Base-by-base conservation (phyloP, 2,888 invertebrate species). In the Elmis aenea region DNA sequence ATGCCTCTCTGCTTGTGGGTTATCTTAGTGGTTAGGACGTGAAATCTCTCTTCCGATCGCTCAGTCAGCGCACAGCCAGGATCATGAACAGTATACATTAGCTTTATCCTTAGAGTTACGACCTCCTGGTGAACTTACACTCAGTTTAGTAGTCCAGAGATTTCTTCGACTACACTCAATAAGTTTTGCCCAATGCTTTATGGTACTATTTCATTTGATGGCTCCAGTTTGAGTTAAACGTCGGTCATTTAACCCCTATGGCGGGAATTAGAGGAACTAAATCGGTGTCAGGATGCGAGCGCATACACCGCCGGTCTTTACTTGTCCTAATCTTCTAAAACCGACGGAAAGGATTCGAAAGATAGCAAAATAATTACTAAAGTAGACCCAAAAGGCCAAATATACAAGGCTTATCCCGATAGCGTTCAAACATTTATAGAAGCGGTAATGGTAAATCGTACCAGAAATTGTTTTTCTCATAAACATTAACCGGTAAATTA, bases 211-310 rank as follows among this genome's bases (percentile, higher is more conserved):
- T 36, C 39, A 39, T 50, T 55, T 49, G 54, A 51, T 51, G 45
- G 36, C 45, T 51, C 40, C 41, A 49, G 46, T 51, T 48, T 42
- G 45, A 42, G 45, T 50, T 51, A 55, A 54, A 52, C 54, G 49
- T 45, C 50, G 55, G 53, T 54, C 53, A 54, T 55, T 55, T 54
- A 55, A 55, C 52, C 53, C 53, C 54, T 49, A 51, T 48, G 49
- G 47, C 42, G 45, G 51, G 55, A 55, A 57, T 55, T 53, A 55
- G 50, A 50, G 44, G 46, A 51, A 50, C 49, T 54, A 54, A 51
- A 54, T 54, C 52, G 54, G 45, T 44, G 52, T 50, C 48, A 41
- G 50, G 48, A 52, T 51, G 51, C 48, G 54, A 48, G 51, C 51
- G 46, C 51, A 42, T 48, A 47, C 44, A 42, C 48, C 46, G 33